Percentiles rank a stretch among this genome's conserved stretches.
Evolutionary conservation across 2,113 vertebrate genomes (phyloP).

Genomic region (Globicephala melas): DNA sequence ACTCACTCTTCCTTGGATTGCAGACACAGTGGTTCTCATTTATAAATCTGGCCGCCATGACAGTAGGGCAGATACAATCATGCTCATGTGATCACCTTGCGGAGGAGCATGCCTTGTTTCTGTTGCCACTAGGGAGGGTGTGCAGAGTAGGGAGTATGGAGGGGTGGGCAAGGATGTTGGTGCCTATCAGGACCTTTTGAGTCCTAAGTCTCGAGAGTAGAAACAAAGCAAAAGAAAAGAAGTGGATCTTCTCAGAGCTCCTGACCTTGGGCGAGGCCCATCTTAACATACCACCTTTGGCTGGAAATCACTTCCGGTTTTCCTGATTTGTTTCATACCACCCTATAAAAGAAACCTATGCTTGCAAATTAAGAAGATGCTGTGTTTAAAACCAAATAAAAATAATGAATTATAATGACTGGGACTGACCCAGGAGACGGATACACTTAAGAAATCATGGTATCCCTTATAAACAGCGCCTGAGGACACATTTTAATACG

Average conservation of each 20-base stretch:
- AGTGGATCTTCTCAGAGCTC: background rate
- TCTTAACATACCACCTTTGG: background rate
- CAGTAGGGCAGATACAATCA: accelerated
- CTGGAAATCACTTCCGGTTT: background rate
- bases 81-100: background rate
- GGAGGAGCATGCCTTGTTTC: background rate
- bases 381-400: background rate
- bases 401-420: background rate
- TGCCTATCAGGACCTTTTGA: background rate
- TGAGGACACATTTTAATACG: conserved; percentile 33
- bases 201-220: background rate
- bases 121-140: background rate
- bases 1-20: background rate
- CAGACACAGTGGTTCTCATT: background rate
- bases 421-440: background rate
- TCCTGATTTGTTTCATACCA: background rate
- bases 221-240: background rate
- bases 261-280: background rate
- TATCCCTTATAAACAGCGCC: background rate
- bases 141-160: background rate
- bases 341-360: background rate
- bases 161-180: background rate
- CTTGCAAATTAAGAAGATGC: background rate
- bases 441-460: background rate
- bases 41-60: background rate